Conservation (phyloP, 2,797 vertebrate species). For the Zonotrichia albicollis region DNA sequence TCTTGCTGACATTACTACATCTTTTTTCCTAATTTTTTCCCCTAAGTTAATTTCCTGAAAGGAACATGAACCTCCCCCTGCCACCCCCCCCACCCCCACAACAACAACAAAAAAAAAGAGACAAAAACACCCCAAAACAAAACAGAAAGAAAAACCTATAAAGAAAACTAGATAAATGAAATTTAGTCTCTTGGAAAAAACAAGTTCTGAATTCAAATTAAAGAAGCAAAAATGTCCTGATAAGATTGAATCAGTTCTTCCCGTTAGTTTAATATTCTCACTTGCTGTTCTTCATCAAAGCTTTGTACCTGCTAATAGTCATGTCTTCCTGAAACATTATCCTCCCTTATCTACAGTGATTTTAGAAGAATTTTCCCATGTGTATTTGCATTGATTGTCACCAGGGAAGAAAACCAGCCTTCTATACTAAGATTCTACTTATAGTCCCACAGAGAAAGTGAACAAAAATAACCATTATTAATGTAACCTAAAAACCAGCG, state of each 20-base stretch:
- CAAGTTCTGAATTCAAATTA: neutral
- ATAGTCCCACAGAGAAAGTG: neutral
- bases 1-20: neutral
- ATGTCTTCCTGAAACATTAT: neutral
- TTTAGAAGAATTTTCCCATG: neutral
- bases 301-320: neutral
- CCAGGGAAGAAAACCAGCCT: neutral
- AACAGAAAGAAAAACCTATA: fast-evolving
- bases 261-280: neutral
- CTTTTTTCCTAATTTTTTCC: neutral
- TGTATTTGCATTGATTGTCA: neutral
- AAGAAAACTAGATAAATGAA: neutral
- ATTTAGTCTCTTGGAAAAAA: neutral
- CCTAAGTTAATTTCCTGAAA: neutral
- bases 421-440: neutral
- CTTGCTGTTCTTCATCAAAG: neutral
- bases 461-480: neutral
- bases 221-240: neutral
- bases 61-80: neutral
- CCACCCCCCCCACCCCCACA: too few relatives aligned
- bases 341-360: neutral
- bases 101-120: neutral
- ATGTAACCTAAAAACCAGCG: neutral
- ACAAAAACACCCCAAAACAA: neutral
- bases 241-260: neutral